Evolutionary conservation across 35 echinoderm and acorn worm genomes (phyloP), one percentile per base, ranked within the genome.

Genomic region (Eucidaris tribuloides): DNA sequence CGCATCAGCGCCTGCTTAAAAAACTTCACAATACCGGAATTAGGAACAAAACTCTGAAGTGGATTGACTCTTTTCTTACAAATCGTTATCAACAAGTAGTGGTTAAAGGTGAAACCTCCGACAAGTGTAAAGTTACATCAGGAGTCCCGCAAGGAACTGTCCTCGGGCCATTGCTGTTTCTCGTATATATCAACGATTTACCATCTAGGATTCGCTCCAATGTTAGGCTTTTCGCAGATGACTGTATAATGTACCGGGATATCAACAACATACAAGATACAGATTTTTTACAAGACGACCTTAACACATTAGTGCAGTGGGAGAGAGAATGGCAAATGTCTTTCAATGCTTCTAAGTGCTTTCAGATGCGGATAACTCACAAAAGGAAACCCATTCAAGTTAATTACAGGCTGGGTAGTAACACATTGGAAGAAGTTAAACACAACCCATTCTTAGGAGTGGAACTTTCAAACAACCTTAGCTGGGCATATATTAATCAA

Each of bases 121-220:
- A 84, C 17, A 83, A 45, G 80, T 34, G 9, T 34, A 22, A 50
- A 2, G 79, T 89, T 5, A 81, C 71, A 2, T 85, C 87, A 42
- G 92, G 92, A 57, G 82, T 89, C 0, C 86, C 92, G 2, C 81
- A 89, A 77, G 92, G 71, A 23, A 94, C 68, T 56, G 86, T 89
- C 5, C 66, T 90, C 19, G 82, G 81, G 4, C 90, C 90, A 31
- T 78, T 87, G 4, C 29, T 92, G 42, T 87, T 92, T 76, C 52
- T 92, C 6, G 36, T 35, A 5, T 87, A 86, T 45, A 77, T 91
- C 22, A 91, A 91, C 34, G 82, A 91, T 42, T 31, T 91, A 20
- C 57, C 89, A 77, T 52, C 25, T 56, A 61, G 49, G 27, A 37
- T 86, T 40, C 32, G 34, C 46, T 81, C 83, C 17, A 81, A 78